Conservation (phyloP, 2,113 vertebrate species). For the mouse (Mus musculus) region DNA sequence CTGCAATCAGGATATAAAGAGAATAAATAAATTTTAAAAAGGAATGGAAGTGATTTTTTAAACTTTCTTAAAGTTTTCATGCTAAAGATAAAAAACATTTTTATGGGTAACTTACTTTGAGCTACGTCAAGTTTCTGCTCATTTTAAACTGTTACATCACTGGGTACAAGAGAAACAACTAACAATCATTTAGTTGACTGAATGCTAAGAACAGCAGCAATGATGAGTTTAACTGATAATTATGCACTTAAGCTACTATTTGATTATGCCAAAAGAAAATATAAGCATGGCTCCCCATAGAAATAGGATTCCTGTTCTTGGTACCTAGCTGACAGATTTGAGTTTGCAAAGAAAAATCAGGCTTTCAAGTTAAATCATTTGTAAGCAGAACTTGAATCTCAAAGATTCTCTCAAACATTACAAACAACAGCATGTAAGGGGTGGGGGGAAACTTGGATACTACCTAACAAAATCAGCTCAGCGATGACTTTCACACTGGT, state of each 20-base stretch:
- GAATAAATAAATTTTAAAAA: neutral
- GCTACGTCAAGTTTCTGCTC: slow-evolving; percentile 33
- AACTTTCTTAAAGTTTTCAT: slow-evolving; percentile 53
- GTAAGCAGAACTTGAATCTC: slow-evolving; percentile 91
- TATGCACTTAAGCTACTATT: slow-evolving; percentile 41
- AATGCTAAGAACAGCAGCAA: slow-evolving; percentile 56
- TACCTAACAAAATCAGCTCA: slow-evolving; percentile 77
- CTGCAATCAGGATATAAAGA: too few species aligned
- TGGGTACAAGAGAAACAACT: neutral
- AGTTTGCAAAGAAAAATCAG: neutral
- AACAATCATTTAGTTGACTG: slow-evolving; percentile 32
- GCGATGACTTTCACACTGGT: slow-evolving; percentile 85
- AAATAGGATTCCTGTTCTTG: slow-evolving; percentile 30
- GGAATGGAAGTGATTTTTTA: neutral
- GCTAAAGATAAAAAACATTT: slow-evolving; percentile 31
- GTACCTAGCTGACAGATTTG: slow-evolving; percentile 36
- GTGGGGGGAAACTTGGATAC: neutral
- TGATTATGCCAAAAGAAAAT: slow-evolving; percentile 75
- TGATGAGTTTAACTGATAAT: slow-evolving; percentile 48
- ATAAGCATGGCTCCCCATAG: slow-evolving; percentile 74
- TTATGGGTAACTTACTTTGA: slow-evolving; percentile 33
- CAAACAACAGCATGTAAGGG: neutral
- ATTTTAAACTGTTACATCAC: slow-evolving; percentile 55
- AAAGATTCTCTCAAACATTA: slow-evolving; percentile 69
- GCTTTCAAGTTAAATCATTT: slow-evolving; percentile 84